Evolutionary conservation across 1,140 invertebrate genomes (phyloP), one percentile per base, ranked within the genome.

Genomic region (Notospermus geniculatus): DNA sequence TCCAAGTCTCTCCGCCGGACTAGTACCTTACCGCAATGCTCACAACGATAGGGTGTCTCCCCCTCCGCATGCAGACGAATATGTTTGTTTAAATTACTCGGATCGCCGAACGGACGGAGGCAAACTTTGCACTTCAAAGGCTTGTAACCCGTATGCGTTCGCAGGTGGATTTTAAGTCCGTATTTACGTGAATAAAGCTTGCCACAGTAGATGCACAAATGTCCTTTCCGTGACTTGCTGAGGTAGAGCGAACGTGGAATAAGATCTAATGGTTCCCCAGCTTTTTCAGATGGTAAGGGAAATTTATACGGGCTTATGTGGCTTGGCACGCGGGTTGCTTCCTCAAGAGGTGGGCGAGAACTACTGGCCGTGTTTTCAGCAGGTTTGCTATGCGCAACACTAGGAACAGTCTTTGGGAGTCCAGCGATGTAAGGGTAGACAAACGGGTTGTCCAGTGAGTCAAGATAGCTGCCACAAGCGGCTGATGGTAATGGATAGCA

Each of bases 111-210:
- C 22, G 76, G 71, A 39, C 76, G 66, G 1, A 72, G 60, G 60
- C 78, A 80, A 17, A 76, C 68, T 54, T 77, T 77, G 65, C 78
- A 80, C 56, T 75, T 73, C 13, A 79, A 68, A 2, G 78, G 79
- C 64, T 78, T 80, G 54, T 79, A 78, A 29, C 78, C 78, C 2
- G 75, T 80, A 74, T 97, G 95, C 0, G 93, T 96, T 72, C 94
- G 92, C 87, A 96, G 89, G 76, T 97, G 94, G 62, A 96, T 96
- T 79, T 96, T 96, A 67, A 97, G 79, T 73, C 96, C 93, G 78
- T 96, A 93, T 75, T 92, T 95, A 76, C 93, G 87, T 27, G 91
- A 93, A 81, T 96, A 97, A 52, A 92, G 91, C 19, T 92, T 91
- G 71, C 93, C 92, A 78, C 94, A 97, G 54, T 75, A 77, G 9